Percentiles rank a stretch among this genome's conserved stretches.
phyloP scores from a whole-genome alignment of 37 sponge, comb jelly and placozoan genomes.

The Cladorhizidae sp. region DNA sequence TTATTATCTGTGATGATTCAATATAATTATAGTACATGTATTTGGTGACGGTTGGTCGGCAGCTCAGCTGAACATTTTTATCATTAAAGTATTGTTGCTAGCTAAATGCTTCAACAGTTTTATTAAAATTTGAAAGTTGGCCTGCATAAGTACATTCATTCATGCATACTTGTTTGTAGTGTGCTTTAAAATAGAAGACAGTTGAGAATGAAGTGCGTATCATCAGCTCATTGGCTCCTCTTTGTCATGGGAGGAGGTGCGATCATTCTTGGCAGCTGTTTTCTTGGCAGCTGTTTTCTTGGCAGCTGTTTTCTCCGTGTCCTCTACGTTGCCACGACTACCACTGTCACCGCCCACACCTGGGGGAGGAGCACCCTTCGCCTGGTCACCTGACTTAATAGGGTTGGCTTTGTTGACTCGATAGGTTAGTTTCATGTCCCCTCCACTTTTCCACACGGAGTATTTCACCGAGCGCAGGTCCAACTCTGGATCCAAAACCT shows the following conservation, averaged over 20 bases:
- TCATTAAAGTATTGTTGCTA: too few species aligned
- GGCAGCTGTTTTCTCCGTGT: background rate
- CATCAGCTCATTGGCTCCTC: background rate
- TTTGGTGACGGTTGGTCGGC: too few species aligned
- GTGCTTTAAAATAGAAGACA: background rate
- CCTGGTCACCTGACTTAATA: background rate
- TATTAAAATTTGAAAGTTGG: too few species aligned
- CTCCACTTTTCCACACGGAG: slow-evolving; percentile 88
- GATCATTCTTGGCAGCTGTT: background rate
- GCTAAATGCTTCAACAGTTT: too few species aligned
- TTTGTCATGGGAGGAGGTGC: background rate
- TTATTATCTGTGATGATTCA: too few species aligned
- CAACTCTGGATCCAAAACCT: slow-evolving; percentile 78
- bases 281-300: background rate
- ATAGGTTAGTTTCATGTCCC: slow-evolving; percentile 83
- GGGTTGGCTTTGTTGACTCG: slow-evolving; percentile 9
- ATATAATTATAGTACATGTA: too few species aligned
- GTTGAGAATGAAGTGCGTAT: background rate
- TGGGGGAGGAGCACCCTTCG: background rate
- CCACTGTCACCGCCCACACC: background rate
- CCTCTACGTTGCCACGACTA: background rate
- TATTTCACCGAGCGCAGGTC: slow-evolving; percentile 91
- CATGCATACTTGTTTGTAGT: too few species aligned
- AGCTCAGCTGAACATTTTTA: too few species aligned
- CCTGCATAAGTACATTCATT: too few species aligned